Percentiles rank a stretch among this genome's conserved stretches.
phyloP scores from a whole-genome alignment of 1,140 invertebrate species.

The Cotesia chilonis region DNA sequence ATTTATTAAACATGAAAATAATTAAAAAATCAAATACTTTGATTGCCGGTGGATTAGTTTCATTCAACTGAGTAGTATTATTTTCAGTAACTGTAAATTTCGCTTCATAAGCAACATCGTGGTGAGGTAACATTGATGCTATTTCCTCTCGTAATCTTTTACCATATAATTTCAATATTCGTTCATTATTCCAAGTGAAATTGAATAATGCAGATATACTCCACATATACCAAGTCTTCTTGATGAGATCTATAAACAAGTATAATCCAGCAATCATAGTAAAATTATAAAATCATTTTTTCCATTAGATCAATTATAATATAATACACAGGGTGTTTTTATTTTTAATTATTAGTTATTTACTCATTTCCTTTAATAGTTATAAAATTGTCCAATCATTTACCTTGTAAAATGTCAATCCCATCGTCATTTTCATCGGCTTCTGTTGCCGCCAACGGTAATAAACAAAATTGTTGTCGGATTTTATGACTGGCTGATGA shows the following conservation, averaged over 20 bases:
- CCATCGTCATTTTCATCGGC: neutral
- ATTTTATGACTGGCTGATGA: conserved; percentile 4
- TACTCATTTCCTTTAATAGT: neutral
- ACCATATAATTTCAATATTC: conserved; percentile 52
- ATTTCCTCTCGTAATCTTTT: conserved; percentile 57
- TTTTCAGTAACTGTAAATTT: conserved; percentile 46
- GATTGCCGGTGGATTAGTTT: conserved; percentile 44
- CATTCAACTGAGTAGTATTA: conserved; percentile 30
- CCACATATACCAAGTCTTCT: conserved; percentile 55
- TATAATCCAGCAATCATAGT: no score
- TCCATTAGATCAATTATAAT: no score
- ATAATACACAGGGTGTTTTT: no score
- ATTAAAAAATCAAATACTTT: conserved; percentile 41
- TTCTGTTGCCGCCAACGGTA: neutral
- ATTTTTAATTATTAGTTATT: no score
- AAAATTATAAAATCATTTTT: conserved; percentile 1
- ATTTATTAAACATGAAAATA: conserved; percentile 1
- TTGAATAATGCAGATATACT: conserved; percentile 52
- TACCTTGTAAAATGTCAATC: neutral
- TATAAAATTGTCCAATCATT: neutral
- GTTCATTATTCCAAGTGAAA: conserved; percentile 46
- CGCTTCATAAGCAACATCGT: conserved; percentile 50
- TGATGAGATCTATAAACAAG: conserved; percentile 42
- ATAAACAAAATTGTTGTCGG: conserved; percentile 18
- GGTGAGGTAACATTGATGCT: conserved; percentile 45